Conservation (phyloP, 2,888 invertebrate species). For the Eumerus sabulonum region DNA sequence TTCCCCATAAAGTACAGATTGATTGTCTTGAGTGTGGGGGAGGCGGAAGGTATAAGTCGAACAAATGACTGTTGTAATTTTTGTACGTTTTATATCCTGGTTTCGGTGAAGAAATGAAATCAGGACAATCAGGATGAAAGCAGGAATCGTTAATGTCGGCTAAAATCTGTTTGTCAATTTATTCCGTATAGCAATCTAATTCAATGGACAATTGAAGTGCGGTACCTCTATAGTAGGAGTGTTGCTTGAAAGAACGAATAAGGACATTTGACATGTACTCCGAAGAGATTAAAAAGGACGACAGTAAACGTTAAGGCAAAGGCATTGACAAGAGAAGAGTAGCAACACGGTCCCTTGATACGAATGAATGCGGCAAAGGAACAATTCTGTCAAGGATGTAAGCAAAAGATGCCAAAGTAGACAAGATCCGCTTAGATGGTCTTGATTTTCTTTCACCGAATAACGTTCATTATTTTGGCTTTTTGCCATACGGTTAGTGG, state of each 20-base stretch:
- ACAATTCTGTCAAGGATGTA: conserved; percentile 16
- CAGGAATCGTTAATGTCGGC: too few species aligned
- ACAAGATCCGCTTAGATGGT: conserved; percentile 24
- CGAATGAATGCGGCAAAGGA: conserved; percentile 16
- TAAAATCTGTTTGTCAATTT: conserved; percentile 6
- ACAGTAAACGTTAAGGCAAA: background rate
- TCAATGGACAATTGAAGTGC: conserved; percentile 2
- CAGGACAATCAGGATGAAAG: too few species aligned
- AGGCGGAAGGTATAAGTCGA: too few species aligned
- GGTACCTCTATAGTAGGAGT: background rate
- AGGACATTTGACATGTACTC: conserved; percentile 6
- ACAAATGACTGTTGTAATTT: too few species aligned
- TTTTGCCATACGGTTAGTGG: conserved; percentile 13
- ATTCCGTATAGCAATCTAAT: conserved; percentile 5
- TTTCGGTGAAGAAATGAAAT: too few species aligned
- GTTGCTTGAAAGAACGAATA: background rate
- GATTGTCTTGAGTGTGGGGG: too few species aligned
- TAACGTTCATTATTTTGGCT: conserved; percentile 19
- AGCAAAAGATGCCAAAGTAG: conserved; percentile 21
- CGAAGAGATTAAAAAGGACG: conserved; percentile 14
- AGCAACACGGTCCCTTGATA: too few species aligned
- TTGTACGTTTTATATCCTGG: too few species aligned
- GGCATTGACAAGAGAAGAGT: background rate
- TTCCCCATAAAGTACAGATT: too few species aligned
- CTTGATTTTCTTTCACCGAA: conserved; percentile 21